These are phyloP conservation scores for Bradysia coprophila DNA, from an alignment of 1,140 invertebrate species.

Conservation along the genomic window DNA sequence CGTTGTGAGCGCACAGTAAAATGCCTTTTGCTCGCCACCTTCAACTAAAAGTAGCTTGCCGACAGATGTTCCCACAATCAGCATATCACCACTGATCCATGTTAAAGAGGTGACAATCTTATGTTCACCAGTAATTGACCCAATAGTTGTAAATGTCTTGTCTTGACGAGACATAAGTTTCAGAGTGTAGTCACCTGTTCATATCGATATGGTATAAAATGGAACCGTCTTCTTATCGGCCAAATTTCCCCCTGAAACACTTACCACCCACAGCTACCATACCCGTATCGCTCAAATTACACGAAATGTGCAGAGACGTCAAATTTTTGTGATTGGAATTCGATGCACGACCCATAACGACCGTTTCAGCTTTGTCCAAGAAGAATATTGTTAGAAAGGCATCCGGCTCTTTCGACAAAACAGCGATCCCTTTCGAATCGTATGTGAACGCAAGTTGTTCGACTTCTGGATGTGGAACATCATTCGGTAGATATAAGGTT, in stretches of 20 bases:
- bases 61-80: conserved; percentile 47
- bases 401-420: conserved; percentile 50
- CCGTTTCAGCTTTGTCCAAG: conserved; percentile 56
- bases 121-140: conserved; percentile 52
- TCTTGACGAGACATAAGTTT: conserved; percentile 53
- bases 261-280: conserved; percentile 43
- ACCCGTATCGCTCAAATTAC: conserved; percentile 50
- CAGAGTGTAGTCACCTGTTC: conserved; percentile 33
- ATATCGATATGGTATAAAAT: neutral
- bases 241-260: neutral
- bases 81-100: conserved; percentile 44
- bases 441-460: conserved; percentile 48
- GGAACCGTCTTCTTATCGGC: neutral
- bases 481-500: conserved; percentile 29
- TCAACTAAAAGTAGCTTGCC: conserved; percentile 54
- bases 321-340: conserved; percentile 27
- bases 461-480: conserved; percentile 28
- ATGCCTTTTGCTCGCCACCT: conserved; percentile 47
- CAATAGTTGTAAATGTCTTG: conserved; percentile 48
- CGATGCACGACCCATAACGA: conserved; percentile 40
- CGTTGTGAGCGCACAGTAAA: conserved; percentile 29
- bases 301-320: conserved; percentile 14
- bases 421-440: conserved; percentile 48
- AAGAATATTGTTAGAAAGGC: conserved; percentile 52
- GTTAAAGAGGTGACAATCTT: conserved; percentile 39